These are phyloP conservation scores for Villa cingulata DNA, from an alignment of 2,888 invertebrate genomes.

Conservation along the genomic window DNA sequence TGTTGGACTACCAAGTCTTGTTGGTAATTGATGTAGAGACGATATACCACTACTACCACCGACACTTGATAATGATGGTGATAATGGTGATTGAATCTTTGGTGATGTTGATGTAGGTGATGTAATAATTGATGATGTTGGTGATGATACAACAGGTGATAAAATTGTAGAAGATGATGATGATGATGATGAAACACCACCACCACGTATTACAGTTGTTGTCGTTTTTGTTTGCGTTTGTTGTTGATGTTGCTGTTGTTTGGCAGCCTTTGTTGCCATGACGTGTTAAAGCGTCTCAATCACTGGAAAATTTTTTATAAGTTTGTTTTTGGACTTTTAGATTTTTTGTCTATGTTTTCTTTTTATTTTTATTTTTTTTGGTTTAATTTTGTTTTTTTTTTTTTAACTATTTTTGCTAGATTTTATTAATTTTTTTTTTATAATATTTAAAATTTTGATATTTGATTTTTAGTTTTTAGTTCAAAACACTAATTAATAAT, in stretches of 20 bases:
- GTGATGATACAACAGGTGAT: background rate
- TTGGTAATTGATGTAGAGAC: slow-evolving; percentile 1
- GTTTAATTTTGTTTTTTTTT: too few relatives aligned
- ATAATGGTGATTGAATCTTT: background rate
- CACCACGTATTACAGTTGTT: slow-evolving; percentile 13
- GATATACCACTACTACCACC: too few relatives aligned
- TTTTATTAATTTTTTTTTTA: too few relatives aligned
- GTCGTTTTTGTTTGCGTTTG: background rate
- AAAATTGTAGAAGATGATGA: slow-evolving; percentile 9
- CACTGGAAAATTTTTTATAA: background rate
- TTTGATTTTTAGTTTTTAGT: too few relatives aligned
- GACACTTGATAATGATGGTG: background rate
- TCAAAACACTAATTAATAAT: too few relatives aligned
- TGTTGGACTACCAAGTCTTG: too few relatives aligned
- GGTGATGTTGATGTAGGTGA: background rate
- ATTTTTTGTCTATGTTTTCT: background rate
- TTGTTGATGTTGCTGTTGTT: slow-evolving; percentile 11
- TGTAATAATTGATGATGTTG: background rate
- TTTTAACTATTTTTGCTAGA: too few relatives aligned
- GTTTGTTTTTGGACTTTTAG: background rate
- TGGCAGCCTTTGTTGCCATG: slow-evolving; percentile 19
- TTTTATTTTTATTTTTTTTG: too few relatives aligned
- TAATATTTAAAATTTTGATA: too few relatives aligned
- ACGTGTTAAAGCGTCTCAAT: slow-evolving; percentile 3
- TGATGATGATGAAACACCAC: slow-evolving; percentile 8